phyloP scores from a whole-genome alignment of 92 coral and sea anemone species.

The Isaurus tuberculatus region DNA sequence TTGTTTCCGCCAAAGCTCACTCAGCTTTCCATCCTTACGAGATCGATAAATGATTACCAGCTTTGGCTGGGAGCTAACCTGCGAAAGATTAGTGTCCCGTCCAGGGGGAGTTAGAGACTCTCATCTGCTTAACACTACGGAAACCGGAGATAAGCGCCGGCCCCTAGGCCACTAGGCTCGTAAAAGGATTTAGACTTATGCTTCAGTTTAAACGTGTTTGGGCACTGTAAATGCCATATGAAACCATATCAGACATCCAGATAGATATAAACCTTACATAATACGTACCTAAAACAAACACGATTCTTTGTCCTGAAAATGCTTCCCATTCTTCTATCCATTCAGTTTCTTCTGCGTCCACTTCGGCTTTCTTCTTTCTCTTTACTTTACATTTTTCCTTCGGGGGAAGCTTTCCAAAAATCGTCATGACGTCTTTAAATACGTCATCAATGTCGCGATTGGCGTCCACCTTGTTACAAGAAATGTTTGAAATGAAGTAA shows the following conservation, averaged over 20 bases:
- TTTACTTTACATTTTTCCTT: slow-evolving; percentile 68
- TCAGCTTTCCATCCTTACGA: no score
- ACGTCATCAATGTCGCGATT: slow-evolving; percentile 83
- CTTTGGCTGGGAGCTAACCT: no score
- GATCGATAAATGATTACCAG: no score
- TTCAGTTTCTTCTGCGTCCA: slow-evolving; percentile 46
- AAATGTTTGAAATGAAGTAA: not conserved
- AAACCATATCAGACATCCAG: not conserved
- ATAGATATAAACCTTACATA: slow-evolving; percentile 22
- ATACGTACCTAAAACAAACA: slow-evolving; percentile 85
- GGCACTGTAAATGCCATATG: not conserved
- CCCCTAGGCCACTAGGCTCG: no score
- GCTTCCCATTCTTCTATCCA: slow-evolving; percentile 76
- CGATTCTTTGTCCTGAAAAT: slow-evolving; percentile 89
- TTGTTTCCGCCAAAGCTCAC: no score
- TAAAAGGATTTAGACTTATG: no score
- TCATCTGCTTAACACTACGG: no score
- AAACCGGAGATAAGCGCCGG: no score
- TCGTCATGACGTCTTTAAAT: slow-evolving; percentile 70
- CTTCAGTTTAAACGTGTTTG: no score
- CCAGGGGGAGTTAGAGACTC: no score
- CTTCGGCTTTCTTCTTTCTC: slow-evolving; percentile 64
- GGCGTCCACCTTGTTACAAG: slow-evolving; percentile 77
- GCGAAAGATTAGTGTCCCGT: no score
- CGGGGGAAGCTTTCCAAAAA: slow-evolving; percentile 84